A percentile compares a stretch with the other conserved stretches of the same genome.
These are phyloP conservation scores for Nemotelus nigrinus DNA, from an alignment of 2,888 invertebrate species.

Conservation along the genomic window DNA sequence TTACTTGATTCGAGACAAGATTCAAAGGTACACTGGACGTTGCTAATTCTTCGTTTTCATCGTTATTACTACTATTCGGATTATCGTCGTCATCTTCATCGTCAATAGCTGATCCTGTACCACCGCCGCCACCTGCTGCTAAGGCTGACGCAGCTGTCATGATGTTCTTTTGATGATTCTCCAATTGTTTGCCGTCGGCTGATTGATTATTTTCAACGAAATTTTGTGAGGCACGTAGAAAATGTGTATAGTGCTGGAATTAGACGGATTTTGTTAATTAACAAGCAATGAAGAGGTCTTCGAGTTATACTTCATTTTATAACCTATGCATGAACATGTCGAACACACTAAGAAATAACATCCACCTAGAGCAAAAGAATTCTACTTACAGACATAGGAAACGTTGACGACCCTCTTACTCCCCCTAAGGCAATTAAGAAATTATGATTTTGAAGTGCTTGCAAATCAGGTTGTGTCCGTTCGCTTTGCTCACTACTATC, in stretches of 20 bases:
- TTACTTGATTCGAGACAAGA: slow-evolving; percentile 55
- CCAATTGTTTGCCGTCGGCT: slow-evolving; percentile 50
- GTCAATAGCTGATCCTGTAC: slow-evolving; percentile 7
- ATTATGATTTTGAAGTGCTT: slow-evolving; percentile 56
- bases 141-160: slow-evolving; percentile 49
- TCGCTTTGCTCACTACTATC: slow-evolving; percentile 41
- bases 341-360: too few relatives aligned
- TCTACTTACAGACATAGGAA: slow-evolving; percentile 55
- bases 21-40: slow-evolving; percentile 56
- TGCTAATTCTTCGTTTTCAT: slow-evolving; percentile 53
- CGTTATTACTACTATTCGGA: slow-evolving; percentile 43
- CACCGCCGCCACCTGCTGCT: too few relatives aligned
- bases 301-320: neutral
- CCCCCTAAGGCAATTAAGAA: slow-evolving; percentile 56
- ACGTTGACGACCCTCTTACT: slow-evolving; percentile 53
- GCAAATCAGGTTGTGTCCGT: slow-evolving; percentile 52
- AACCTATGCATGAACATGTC: neutral
- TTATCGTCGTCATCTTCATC: slow-evolving; percentile 43
- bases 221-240: slow-evolving; percentile 56
- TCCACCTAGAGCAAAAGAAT: neutral
- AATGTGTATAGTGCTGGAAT: slow-evolving; percentile 54
- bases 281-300: neutral
- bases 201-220: slow-evolving; percentile 49
- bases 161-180: slow-evolving; percentile 18
- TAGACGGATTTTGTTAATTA: neutral